A percentile compares a stretch with the other conserved stretches of the same genome.
Conservation (phyloP, 2,113 vertebrate genomes). For the Cyanocitta stelleri region DNA sequence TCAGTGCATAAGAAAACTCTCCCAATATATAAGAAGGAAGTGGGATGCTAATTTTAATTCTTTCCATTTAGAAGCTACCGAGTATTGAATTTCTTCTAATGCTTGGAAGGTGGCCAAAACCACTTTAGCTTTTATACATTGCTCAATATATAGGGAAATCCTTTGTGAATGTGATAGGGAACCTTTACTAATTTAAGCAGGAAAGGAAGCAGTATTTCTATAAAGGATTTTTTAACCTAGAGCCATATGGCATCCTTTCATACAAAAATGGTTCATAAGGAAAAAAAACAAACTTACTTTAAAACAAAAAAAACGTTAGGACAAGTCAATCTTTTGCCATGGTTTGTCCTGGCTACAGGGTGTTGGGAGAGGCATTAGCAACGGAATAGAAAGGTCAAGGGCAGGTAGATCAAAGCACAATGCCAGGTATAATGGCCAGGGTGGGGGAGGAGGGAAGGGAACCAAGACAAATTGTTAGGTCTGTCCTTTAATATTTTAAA, state of each 20-base stretch:
- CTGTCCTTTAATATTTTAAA: background rate
- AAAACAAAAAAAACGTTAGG: background rate
- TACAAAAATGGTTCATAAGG: background rate
- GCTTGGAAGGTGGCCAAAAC: constrained; percentile 5
- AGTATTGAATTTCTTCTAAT: constrained; percentile 35
- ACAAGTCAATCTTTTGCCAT: background rate
- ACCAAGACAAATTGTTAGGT: background rate
- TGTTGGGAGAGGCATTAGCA: background rate
- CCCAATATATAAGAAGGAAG: background rate
- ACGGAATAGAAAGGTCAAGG: background rate
- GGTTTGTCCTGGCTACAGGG: background rate
- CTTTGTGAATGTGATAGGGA: background rate
- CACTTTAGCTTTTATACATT: constrained; percentile 1
- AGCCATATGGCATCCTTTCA: constrained; percentile 23
- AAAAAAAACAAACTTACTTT: background rate
- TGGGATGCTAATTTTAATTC: constrained; percentile 38
- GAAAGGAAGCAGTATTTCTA: constrained; percentile 19
- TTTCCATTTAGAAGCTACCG: background rate
- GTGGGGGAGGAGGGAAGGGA: background rate
- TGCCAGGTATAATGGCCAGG: background rate
- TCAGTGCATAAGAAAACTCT: background rate
- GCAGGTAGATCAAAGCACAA: background rate
- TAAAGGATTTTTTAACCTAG: background rate
- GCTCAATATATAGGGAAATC: background rate
- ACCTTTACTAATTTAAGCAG: background rate